Conservation (phyloP, 2,888 invertebrate genomes). For the Dasysyrphus albostriatus region DNA sequence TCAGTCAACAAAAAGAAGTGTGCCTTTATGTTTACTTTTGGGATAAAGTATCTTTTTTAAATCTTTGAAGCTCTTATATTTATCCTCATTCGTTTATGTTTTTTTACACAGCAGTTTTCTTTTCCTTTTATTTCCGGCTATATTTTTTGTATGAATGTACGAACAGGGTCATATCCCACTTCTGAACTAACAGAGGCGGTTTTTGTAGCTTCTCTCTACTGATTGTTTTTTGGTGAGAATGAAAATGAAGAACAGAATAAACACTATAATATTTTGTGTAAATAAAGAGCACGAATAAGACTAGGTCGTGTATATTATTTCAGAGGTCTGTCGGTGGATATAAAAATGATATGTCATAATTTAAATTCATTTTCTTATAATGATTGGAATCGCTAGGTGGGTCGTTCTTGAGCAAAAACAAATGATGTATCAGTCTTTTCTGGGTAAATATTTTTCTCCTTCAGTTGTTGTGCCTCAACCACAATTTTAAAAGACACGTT, state of each 20-base stretch:
- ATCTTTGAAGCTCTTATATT: conserved; percentile 37
- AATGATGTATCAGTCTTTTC: too few species aligned
- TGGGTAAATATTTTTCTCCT: too few species aligned
- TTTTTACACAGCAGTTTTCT: conserved; percentile 10
- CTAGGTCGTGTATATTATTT: too few species aligned
- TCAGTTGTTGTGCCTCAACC: too few species aligned
- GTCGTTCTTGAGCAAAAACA: too few species aligned
- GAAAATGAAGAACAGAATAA: background rate
- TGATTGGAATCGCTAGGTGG: too few species aligned
- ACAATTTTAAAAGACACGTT: too few species aligned
- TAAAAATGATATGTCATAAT: too few species aligned
- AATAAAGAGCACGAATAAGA: too few species aligned
- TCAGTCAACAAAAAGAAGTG: conserved; percentile 53
- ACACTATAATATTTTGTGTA: background rate
- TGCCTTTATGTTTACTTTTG: conserved; percentile 51
- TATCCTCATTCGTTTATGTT: conserved; percentile 30
- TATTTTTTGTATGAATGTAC: background rate
- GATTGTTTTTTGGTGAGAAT: background rate
- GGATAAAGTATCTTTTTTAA: conserved; percentile 43
- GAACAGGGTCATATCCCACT: conserved; percentile 14
- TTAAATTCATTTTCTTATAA: too few species aligned
- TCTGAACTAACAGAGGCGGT: conserved; percentile 45
- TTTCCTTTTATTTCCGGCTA: conserved; percentile 42
- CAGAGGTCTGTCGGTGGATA: too few species aligned
- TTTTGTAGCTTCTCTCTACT: background rate